These are phyloP conservation scores for Dasypogon diadema DNA, from an alignment of 2,888 invertebrate genomes.

Conservation along the genomic window DNA sequence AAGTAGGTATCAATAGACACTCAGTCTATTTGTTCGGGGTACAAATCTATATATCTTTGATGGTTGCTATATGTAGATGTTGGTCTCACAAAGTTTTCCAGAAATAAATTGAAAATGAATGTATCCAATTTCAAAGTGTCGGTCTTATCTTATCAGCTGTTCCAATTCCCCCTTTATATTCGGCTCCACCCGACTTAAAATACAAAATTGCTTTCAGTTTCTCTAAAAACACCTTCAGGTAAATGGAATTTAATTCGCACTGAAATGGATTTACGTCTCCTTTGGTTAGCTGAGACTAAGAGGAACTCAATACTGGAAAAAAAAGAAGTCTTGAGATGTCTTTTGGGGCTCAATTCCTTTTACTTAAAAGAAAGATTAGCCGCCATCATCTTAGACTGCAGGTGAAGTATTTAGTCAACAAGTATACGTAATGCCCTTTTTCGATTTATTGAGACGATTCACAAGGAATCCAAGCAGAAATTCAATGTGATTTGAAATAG, in stretches of 20 bases:
- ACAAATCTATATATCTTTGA: conserved; percentile 27
- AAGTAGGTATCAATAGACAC: conserved; percentile 37
- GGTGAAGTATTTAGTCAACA: conserved; percentile 38
- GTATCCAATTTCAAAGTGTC: conserved; percentile 50
- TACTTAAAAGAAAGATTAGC: conserved; percentile 48
- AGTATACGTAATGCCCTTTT: conserved; percentile 13
- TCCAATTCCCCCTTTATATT: conserved; percentile 44
- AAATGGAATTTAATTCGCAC: conserved; percentile 51
- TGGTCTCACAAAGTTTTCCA: conserved; percentile 17
- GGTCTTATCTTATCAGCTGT: conserved; percentile 51
- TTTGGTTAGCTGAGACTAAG: conserved; percentile 51
- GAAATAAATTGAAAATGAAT: conserved; percentile 51
- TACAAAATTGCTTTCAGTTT: conserved; percentile 50
- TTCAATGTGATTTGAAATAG: conserved; percentile 9
- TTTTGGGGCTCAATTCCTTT: conserved; percentile 42
- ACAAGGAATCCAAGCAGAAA: background rate
- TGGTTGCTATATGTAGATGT: background rate
- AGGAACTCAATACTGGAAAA: conserved; percentile 19
- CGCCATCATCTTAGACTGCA: conserved; percentile 2
- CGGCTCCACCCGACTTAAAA: conserved; percentile 20
- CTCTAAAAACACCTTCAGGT: conserved; percentile 44
- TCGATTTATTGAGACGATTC: conserved; percentile 1
- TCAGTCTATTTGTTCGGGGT: conserved; percentile 45
- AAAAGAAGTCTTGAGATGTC: conserved; percentile 8
- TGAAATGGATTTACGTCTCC: conserved; percentile 47